Base-by-base conservation (phyloP, 2,797 vertebrate genomes). In the Danio aesculapii region DNA sequence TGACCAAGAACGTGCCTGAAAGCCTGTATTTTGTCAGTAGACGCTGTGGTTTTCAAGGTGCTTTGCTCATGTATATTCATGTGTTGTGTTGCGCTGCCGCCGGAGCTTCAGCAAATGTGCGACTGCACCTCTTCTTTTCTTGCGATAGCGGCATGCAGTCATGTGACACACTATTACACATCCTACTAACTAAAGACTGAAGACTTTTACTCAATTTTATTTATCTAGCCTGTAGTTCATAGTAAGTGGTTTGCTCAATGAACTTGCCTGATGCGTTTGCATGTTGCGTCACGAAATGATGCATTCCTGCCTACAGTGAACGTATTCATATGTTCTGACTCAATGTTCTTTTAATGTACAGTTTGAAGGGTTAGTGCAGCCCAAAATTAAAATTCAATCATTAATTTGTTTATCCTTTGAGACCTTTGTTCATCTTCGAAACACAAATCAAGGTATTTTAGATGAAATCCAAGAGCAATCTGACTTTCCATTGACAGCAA, bases 11-110 rank as follows among this genome's bases (percentile, higher is more conserved):
- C 16, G 14, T 16, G 58, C 63, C 61, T 47, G 64, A 10, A 50
- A 68, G 7, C 10, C 47, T 78, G n/a, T 77, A 81, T 82, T 79
- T 81, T 84, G 76, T 81, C 81, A 81, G 79, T 81, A 73, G 63
- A 21, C 82, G 79, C 84, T 78, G 70, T 84, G 84, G 84, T 70
- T 81, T 86, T 88, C 85, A 88, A 79, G 82, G 73, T 19, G 81
- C 80, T 81, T 81, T 81, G 81, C 81, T 61, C 69, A 82, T 84
- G 84, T 47, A 86, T 88, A 83, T 64, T 80, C 70, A 81, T 58
- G 59, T 81, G 44, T 81, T 73, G 69, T 57, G 61, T 58, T 74
- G 69, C 78, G 55, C 47, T 62, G 68, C 57, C 62, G 77, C 58
- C 47, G 63, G 16, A 75, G 55, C 58, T 79, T 30, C 43, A 79